Conservation (phyloP, 2,797 vertebrate genomes). For the Yasuhikotakia modesta region DNA sequence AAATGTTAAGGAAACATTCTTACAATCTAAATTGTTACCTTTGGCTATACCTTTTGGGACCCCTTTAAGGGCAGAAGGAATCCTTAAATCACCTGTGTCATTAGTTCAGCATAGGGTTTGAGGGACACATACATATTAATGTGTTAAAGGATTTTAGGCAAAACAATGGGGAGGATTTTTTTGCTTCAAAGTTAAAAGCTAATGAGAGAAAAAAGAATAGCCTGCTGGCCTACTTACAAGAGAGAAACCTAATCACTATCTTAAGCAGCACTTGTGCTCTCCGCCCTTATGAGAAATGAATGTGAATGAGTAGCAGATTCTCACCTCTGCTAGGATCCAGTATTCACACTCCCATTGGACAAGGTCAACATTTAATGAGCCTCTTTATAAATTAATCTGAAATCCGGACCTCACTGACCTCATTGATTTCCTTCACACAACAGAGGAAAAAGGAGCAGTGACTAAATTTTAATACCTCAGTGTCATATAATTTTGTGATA, state of each 20-base stretch:
- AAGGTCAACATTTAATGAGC: conserved; percentile 60
- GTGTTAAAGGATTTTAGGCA: conserved; percentile 60
- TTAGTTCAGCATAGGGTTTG: conserved; percentile 45
- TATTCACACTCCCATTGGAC: conserved; percentile 50
- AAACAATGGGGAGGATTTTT: conserved; percentile 55
- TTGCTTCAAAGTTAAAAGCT: conserved; percentile 72
- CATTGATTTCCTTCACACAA: conserved; percentile 40
- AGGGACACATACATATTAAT: conserved; percentile 58
- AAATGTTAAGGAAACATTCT: too few relatives aligned
- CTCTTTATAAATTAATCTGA: conserved; percentile 55
- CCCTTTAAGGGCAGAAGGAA: too few relatives aligned
- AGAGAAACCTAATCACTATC: conserved; percentile 48
- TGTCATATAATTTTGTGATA: neutral
- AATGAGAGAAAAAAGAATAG: conserved; percentile 68
- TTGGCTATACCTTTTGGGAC: too few relatives aligned
- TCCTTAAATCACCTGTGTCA: conserved; percentile 8
- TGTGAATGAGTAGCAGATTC: conserved; percentile 19
- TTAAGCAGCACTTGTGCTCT: conserved; percentile 18
- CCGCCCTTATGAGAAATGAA: conserved; percentile 42
- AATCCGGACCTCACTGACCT: conserved; percentile 52
- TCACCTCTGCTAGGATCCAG: conserved; percentile 29
- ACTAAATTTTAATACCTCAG: conserved; percentile 32
- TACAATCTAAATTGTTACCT: too few relatives aligned
- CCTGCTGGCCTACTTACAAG: conserved; percentile 74
- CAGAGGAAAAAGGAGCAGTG: conserved; percentile 18